Evolutionary conservation across 2,888 invertebrate species (phyloP).

Genomic region (Trypoxylon attenuatum): DNA sequence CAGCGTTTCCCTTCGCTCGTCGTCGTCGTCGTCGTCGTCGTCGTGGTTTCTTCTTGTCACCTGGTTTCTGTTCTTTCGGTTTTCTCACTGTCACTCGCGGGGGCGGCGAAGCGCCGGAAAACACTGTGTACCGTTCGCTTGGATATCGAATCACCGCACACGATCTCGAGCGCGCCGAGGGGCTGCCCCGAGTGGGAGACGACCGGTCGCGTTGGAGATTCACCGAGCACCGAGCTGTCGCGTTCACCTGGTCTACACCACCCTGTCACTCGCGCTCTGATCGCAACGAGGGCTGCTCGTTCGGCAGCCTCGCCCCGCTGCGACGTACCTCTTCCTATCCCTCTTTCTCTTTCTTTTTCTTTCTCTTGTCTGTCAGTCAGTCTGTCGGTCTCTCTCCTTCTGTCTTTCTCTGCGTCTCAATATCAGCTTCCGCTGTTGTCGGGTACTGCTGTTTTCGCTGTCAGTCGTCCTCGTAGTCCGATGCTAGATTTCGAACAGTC

Average conservation of each 20-base stretch:
- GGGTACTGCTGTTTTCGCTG: too few species aligned
- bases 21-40: too few species aligned
- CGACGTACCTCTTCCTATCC: not conserved
- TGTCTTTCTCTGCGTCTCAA: not conserved
- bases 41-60: conserved; percentile 19
- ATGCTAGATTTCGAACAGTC: too few species aligned
- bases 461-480: too few species aligned
- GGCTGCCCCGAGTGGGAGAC: conserved; percentile 1
- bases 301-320: not conserved
- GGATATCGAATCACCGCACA: conserved; percentile 40
- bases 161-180: conserved; percentile 24
- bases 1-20: too few species aligned
- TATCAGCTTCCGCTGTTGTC: too few species aligned
- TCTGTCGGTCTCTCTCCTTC: too few species aligned
- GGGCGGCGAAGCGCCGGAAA: conserved; percentile 19
- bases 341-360: too few species aligned
- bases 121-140: conserved; percentile 20
- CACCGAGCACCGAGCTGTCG: not conserved
- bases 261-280: not conserved
- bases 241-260: not conserved
- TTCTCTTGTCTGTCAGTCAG: too few species aligned
- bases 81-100: conserved; percentile 40
- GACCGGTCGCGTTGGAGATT: not conserved
- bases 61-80: conserved; percentile 5
- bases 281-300: not conserved